phyloP scores from a whole-genome alignment of 2,113 vertebrate species.

The Psammodynastes pulverulentus region DNA sequence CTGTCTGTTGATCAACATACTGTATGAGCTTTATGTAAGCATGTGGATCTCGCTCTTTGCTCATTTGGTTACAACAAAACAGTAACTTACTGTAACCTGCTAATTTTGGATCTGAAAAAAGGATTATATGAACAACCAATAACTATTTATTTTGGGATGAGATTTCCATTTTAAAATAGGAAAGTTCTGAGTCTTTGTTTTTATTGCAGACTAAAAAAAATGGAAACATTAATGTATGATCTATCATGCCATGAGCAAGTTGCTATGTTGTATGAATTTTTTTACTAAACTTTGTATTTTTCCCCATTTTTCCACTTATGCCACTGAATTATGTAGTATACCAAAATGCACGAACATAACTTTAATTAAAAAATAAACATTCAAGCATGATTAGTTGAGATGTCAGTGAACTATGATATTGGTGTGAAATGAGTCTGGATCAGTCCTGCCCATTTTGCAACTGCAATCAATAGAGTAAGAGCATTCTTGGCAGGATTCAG shows the following conservation, averaged over 20 bases:
- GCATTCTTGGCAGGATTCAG: constrained; percentile 32
- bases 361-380: constrained; percentile 17
- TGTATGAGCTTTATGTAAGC: not conserved
- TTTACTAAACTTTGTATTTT: not conserved
- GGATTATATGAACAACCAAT: not conserved
- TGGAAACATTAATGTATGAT: not conserved
- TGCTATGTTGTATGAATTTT: not conserved
- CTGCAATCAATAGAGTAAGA: constrained; percentile 6
- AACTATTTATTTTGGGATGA: not conserved
- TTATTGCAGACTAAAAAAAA: not conserved
- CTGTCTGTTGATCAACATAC: not conserved
- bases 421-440: constrained; percentile 7
- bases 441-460: not conserved
- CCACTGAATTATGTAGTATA: not conserved
- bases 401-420: constrained; percentile 40
- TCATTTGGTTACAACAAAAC: not conserved
- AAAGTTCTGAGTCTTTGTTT: not conserved
- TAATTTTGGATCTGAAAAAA: not conserved
- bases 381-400: constrained; percentile 29
- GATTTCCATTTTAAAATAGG: not conserved
- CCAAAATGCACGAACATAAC: not conserved
- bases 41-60: not conserved
- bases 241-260: constrained; percentile 7
- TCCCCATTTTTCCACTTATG: constrained; percentile 8
- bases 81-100: not conserved